These are phyloP conservation scores for Heliocidaris tuberculata DNA, from an alignment of 35 echinoderm and acorn worm species.

Conservation along the genomic window DNA sequence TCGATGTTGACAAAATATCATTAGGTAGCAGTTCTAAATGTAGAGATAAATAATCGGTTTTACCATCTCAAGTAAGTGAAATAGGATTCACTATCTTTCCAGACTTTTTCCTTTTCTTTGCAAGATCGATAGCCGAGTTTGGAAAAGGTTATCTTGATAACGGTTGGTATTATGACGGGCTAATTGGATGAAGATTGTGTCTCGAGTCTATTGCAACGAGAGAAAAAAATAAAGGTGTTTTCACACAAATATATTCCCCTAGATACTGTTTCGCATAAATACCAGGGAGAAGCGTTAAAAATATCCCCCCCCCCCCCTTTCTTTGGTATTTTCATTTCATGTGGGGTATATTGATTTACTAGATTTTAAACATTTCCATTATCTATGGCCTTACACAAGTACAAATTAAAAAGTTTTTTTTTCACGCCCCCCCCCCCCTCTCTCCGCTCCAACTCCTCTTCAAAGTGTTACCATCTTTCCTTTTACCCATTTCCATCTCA, in stretches of 20 bases:
- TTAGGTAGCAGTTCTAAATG: background rate
- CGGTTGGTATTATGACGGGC: background rate
- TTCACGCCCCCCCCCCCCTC: background rate
- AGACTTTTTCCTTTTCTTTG: background rate
- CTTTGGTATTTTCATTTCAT: too few species aligned
- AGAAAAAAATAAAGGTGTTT: background rate
- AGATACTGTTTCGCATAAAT: too few species aligned
- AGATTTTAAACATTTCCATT: too few species aligned
- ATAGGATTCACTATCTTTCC: background rate
- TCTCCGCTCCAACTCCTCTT: background rate
- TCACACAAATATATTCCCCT: background rate
- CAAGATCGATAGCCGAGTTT: background rate
- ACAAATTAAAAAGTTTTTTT: background rate
- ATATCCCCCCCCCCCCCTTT: too few species aligned
- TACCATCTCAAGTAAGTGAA: background rate
- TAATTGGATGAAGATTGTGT: background rate
- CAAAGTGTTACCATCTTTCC: background rate
- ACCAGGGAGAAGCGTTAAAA: too few species aligned
- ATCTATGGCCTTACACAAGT: too few species aligned
- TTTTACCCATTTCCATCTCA: background rate
- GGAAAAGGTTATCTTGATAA: background rate
- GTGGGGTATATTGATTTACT: too few species aligned
- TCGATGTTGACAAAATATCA: background rate
- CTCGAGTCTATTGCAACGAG: background rate
- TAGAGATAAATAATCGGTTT: too few species aligned